Evolutionary conservation across 2,888 invertebrate species (phyloP).

Genomic region (Leptodirus hochenwartii): DNA sequence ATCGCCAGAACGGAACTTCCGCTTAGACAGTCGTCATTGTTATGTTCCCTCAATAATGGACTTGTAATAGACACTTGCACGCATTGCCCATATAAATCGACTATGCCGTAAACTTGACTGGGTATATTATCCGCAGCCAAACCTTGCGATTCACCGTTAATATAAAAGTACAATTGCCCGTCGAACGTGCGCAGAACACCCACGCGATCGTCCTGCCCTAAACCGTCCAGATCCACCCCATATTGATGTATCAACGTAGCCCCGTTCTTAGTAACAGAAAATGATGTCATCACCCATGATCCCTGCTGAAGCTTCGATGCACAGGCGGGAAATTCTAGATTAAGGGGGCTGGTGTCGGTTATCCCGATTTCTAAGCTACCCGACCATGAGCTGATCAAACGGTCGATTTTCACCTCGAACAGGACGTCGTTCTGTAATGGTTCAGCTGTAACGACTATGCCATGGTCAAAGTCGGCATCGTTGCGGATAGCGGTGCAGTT

Average conservation of each 20-base stretch:
- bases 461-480: constrained; percentile 72
- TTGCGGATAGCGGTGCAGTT: constrained; percentile 59
- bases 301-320: constrained; percentile 63
- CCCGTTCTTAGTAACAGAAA: constrained; percentile 68
- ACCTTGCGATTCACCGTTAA: constrained; percentile 80
- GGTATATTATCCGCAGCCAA: constrained; percentile 69
- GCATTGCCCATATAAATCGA: constrained; percentile 71
- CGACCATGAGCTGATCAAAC: constrained; percentile 61
- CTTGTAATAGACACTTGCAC: constrained; percentile 50
- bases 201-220: constrained; percentile 66
- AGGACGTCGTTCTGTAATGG: constrained; percentile 63
- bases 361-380: constrained; percentile 62
- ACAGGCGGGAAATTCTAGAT: constrained; percentile 50
- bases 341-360: constrained; percentile 48
- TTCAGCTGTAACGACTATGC: constrained; percentile 67
- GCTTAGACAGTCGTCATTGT: constrained; percentile 28
- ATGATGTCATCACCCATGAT: constrained; percentile 47
- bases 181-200: constrained; percentile 49
- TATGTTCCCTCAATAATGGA: constrained; percentile 26
- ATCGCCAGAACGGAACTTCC: constrained; percentile 28
- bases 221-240: constrained; percentile 65
- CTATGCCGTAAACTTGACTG: constrained; percentile 50
- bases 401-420: constrained; percentile 72
- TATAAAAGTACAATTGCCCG: constrained; percentile 72
- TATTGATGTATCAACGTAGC: constrained; percentile 65